Evolutionary conservation across 2,888 invertebrate species (phyloP).

Genomic region (Asteroscopus sphinx): DNA sequence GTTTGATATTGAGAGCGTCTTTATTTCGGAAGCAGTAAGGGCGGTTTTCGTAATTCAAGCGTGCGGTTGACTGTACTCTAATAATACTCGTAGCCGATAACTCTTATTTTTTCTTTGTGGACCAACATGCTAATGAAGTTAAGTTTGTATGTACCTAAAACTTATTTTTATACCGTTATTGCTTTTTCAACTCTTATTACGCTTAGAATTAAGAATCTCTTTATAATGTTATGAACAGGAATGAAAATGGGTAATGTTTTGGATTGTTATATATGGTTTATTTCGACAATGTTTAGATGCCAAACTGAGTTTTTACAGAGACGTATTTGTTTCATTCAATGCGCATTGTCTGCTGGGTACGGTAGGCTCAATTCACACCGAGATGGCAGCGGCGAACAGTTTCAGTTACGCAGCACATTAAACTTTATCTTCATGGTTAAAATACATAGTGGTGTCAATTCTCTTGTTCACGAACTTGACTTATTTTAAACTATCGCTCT

Average conservation of each 20-base stretch:
- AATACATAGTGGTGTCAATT: too few relatives aligned
- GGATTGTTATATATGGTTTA: conserved; percentile 48
- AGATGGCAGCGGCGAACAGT: too few relatives aligned
- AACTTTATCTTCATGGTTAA: too few relatives aligned
- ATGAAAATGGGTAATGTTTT: conserved; percentile 45
- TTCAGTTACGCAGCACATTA: too few relatives aligned
- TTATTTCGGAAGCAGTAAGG: too few relatives aligned
- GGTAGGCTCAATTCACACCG: too few relatives aligned
- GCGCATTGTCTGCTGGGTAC: conserved; percentile 19
- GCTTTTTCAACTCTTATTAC: conserved; percentile 64
- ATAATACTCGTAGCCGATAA: conserved; percentile 48
- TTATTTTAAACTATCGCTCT: too few relatives aligned
- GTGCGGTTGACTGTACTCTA: too few relatives aligned
- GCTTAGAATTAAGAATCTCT: conserved; percentile 64
- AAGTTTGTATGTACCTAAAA: conserved; percentile 62
- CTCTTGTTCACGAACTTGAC: too few relatives aligned
- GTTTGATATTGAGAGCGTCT: too few relatives aligned
- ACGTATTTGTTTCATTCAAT: conserved; percentile 43
- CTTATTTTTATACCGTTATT: conserved; percentile 70
- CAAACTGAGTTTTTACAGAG: conserved; percentile 64
- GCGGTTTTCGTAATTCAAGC: too few relatives aligned
- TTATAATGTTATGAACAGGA: conserved; percentile 57
- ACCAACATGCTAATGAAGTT: conserved; percentile 65
- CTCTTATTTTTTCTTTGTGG: conserved; percentile 63
- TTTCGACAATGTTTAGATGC: conserved; percentile 63